Percentiles rank a stretch among this genome's conserved stretches.
These are phyloP conservation scores for Lasioglossum oenotherae DNA, from an alignment of 2,888 invertebrate genomes.

Conservation along the genomic window DNA sequence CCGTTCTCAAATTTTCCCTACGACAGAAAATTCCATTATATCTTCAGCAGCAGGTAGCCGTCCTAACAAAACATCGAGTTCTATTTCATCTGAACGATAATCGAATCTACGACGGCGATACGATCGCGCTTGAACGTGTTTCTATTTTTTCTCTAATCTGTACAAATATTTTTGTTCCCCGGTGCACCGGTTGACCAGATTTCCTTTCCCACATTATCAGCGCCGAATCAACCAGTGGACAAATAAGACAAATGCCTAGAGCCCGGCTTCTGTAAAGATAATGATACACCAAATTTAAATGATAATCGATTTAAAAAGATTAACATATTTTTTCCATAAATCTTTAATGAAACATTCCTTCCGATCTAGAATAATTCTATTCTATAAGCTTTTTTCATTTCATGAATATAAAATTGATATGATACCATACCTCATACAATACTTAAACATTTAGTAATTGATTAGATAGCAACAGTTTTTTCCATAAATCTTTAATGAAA, in stretches of 20 bases:
- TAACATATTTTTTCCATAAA: background rate
- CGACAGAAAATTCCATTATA: conserved; percentile 20
- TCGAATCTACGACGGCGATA: conserved; percentile 8
- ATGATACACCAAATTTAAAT: too few species aligned
- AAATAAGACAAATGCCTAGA: background rate
- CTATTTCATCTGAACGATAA: conserved; percentile 19
- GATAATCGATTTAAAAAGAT: background rate
- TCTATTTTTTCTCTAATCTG: conserved; percentile 18
- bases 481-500: too few species aligned
- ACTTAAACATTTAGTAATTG: too few species aligned
- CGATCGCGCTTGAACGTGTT: conserved; percentile 14
- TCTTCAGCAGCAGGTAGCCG: conserved; percentile 52
- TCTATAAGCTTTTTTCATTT: too few species aligned
- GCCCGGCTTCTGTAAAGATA: too few species aligned
- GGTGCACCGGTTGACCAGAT: background rate
- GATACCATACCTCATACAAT: too few species aligned
- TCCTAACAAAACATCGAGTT: conserved; percentile 47
- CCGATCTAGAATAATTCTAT: too few species aligned
- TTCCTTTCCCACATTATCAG: background rate
- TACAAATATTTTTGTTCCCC: conserved; percentile 42
- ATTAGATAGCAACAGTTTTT: too few species aligned
- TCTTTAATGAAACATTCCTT: too few species aligned
- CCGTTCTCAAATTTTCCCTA: conserved; percentile 41
- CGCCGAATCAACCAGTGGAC: background rate
- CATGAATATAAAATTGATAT: too few species aligned